A percentile compares a stretch with the other conserved stretches of the same genome.
phyloP scores from a whole-genome alignment of 2,113 vertebrate species.

The Dunckerocampus dactyliophorus region DNA sequence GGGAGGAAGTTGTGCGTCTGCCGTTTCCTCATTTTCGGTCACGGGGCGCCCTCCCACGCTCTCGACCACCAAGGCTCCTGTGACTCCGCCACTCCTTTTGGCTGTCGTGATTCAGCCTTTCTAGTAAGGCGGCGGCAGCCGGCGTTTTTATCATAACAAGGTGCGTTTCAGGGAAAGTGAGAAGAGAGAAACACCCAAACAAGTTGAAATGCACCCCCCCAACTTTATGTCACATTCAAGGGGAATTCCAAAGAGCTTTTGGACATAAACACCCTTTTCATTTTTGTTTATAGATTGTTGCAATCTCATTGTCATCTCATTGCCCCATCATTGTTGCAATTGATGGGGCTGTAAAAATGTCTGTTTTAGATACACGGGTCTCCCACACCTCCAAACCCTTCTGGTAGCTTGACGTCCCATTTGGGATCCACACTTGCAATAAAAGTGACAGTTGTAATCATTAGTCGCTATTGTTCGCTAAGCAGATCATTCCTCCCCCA shows the following conservation, averaged over 20 bases:
- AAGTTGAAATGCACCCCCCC: slow-evolving; percentile 25
- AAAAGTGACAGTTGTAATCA: too few relatives aligned
- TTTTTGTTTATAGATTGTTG: too few relatives aligned
- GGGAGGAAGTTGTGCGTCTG: slow-evolving; percentile 70
- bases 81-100: slow-evolving; percentile 20
- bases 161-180: slow-evolving; percentile 60
- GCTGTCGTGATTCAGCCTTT: slow-evolving; percentile 60
- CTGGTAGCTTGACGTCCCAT: too few relatives aligned
- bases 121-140: slow-evolving; percentile 41
- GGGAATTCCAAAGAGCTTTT: slow-evolving; percentile 32
- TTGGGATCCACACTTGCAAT: too few relatives aligned
- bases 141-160: slow-evolving; percentile 63
- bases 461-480: too few relatives aligned
- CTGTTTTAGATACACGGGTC: too few relatives aligned
- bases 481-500: too few relatives aligned
- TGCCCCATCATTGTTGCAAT: too few relatives aligned
- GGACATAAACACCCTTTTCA: too few relatives aligned
- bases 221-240: slow-evolving; percentile 28
- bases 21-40: slow-evolving; percentile 70
- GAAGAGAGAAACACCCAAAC: slow-evolving; percentile 49
- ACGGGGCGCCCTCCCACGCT: slow-evolving; percentile 58
- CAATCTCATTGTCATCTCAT: too few relatives aligned
- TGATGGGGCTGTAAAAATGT: too few relatives aligned
- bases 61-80: slow-evolving; percentile 60
- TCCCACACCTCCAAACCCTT: too few relatives aligned